Conservation (phyloP, 2,888 invertebrate genomes). For the Coecobrya sp. region DNA sequence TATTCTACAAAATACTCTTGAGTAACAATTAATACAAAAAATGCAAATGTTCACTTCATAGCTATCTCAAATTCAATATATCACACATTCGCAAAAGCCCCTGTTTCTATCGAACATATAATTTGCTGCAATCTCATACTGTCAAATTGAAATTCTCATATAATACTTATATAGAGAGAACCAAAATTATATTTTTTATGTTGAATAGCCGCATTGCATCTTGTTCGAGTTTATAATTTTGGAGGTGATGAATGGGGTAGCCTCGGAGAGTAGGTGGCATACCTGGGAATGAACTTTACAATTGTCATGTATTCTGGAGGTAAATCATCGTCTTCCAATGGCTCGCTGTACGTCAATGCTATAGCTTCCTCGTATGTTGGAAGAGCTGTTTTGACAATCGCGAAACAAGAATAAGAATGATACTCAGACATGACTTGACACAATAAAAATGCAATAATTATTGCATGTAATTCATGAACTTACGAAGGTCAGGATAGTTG, state of each 20-base stretch:
- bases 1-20: constrained; percentile 25
- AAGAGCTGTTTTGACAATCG: constrained; percentile 55
- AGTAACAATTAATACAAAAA: constrained; percentile 36
- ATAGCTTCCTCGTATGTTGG: constrained; percentile 81
- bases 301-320: constrained; percentile 61
- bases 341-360: constrained; percentile 64
- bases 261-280: constrained; percentile 65
- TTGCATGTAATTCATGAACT: too few relatives aligned
- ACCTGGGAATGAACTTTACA: constrained; percentile 70
- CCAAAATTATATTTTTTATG: not conserved
- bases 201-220: not conserved
- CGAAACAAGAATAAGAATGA: too few relatives aligned
- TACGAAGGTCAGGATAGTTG: constrained; percentile 81
- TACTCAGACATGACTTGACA: not conserved
- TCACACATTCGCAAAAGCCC: constrained; percentile 73
- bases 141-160: not conserved
- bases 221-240: not conserved
- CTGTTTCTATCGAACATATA: not conserved
- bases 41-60: not conserved
- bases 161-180: not conserved
- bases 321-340: constrained; percentile 67
- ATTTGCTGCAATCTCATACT: not conserved
- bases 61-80: constrained; percentile 20
- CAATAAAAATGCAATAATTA: too few relatives aligned
- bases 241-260: not conserved